Evolutionary conservation across 2,888 invertebrate genomes (phyloP), one percentile per base, ranked within the genome.

Genomic region (Drosophila subsilvestris): DNA sequence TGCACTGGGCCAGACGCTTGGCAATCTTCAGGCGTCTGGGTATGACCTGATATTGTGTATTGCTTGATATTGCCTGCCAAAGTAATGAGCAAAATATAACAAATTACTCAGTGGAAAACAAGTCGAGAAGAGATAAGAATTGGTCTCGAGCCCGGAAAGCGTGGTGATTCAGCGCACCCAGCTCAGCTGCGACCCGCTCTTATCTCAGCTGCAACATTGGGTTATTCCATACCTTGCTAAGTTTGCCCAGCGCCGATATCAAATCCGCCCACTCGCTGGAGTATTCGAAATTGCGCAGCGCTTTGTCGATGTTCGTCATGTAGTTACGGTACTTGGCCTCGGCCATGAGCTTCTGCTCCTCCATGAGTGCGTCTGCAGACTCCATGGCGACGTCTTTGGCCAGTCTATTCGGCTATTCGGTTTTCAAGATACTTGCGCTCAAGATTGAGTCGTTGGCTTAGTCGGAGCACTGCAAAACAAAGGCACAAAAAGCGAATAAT

Each of bases 191-290:
- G 14, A 5, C 37, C 12, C 20, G n/a, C 2, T 8, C 22, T 10
- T 53, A 53, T 53, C 37, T 22, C 12, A 8, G 20, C n/a, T 53
- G 53, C 53, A 37, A 53, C 53, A 37, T 20, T 32, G 32, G 54
- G 37, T 37, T 32, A 48, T 22, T 45, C 14, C n/a, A 12, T 93
- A 97, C 97, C 94, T 98, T 98, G 91, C 97, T 97, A 42, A 98
- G 93, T 92, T 98, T 98, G 55, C 96, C 97, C 37, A 98, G 93
- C 6, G 97, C 97, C 60, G 97, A 96, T 87, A 98, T 98, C 57
- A 98, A 93, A 93, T 98, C 98, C 62, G 98, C 97, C 98, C 98
- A 98, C 94, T 98, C 98, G 84, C 96, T 96, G n/a, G 97, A 97
- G 90, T 96, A 96, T 89, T 98, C 98, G 93, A 98, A 98, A 91